Evolutionary conservation across 92 coral and sea anemone species (phyloP).

Genomic region (Micromussa lordhowensis): DNA sequence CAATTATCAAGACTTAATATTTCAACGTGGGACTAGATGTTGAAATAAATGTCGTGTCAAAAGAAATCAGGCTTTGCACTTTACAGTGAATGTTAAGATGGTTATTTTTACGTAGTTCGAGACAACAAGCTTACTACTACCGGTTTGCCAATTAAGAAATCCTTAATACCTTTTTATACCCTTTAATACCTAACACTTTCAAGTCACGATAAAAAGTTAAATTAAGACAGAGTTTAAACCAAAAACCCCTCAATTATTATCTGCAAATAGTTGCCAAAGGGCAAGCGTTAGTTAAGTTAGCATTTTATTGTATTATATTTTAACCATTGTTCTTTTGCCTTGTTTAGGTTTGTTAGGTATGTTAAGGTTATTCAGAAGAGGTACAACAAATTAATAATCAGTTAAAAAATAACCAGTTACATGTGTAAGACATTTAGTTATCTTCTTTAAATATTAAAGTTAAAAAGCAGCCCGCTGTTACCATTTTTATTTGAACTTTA

Average conservation of each 20-base stretch:
- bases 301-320: neutral
- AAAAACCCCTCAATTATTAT: neutral
- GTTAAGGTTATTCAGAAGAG: neutral
- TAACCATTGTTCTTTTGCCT: neutral
- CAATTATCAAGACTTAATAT: neutral
- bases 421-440: too few relatives aligned
- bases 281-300: neutral
- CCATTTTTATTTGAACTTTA: neutral
- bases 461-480: neutral
- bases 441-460: neutral
- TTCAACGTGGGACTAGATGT: neutral
- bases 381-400: neutral
- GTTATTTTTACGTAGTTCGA: neutral
- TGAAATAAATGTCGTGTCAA: neutral
- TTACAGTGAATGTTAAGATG: neutral
- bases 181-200: neutral
- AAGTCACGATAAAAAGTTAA: neutral
- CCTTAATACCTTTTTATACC: neutral
- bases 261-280: neutral
- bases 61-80: neutral
- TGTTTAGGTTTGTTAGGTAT: neutral
- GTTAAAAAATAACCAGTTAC: too few relatives aligned
- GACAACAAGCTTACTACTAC: neutral
- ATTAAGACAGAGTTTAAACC: neutral
- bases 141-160: neutral